These are phyloP conservation scores for Sebastes schlegelii DNA, from an alignment of 2,113 vertebrate genomes.

Conservation along the genomic window DNA sequence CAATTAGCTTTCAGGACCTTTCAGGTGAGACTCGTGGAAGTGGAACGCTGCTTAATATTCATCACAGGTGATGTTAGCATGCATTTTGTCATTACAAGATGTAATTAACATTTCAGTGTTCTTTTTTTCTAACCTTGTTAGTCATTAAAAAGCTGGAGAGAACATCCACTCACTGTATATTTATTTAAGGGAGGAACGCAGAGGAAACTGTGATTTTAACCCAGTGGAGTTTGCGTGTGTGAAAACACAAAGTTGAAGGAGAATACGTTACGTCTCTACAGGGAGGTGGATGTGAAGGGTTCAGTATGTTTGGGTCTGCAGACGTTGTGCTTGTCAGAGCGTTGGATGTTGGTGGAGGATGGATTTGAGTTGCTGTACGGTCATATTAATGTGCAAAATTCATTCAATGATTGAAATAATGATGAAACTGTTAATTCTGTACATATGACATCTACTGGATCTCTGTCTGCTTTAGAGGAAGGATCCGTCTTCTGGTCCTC, in stretches of 20 bases:
- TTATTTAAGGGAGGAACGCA: background rate
- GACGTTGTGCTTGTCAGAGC: background rate
- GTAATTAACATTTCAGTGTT: conserved; percentile 5
- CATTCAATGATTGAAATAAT: background rate
- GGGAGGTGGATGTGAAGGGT: background rate
- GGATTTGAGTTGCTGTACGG: background rate
- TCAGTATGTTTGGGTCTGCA: background rate
- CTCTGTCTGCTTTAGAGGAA: background rate
- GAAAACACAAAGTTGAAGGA: background rate
- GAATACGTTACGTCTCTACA: background rate
- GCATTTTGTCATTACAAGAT: background rate
- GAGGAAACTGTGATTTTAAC: background rate
- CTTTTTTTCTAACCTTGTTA: background rate
- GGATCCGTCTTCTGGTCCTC: background rate
- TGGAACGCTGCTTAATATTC: background rate
- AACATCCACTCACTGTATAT: background rate
- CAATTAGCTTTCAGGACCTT: conserved; percentile 9
- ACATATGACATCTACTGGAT: background rate
- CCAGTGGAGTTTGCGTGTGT: background rate
- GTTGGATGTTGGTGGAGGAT: background rate
- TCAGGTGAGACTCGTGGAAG: background rate
- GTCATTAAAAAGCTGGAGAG: background rate
- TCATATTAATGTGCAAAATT: background rate
- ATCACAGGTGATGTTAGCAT: background rate
- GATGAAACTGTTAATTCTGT: too few relatives aligned